A percentile compares a stretch with the other conserved stretches of the same genome.
Conservation (phyloP, 1,140 invertebrate species). For the Carposina sasakii region DNA sequence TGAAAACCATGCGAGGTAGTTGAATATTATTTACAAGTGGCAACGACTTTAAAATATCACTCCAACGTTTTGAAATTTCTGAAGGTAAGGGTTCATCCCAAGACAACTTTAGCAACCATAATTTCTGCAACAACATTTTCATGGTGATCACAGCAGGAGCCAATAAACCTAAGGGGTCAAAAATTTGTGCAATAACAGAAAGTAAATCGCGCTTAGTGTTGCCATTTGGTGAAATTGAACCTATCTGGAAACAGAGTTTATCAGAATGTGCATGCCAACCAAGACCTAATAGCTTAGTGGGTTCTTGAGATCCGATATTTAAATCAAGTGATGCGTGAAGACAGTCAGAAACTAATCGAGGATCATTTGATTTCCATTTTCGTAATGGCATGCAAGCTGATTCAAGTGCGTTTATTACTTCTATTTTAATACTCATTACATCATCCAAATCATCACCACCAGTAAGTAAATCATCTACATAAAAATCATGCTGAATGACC, state of each 20-base stretch:
- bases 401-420: neutral
- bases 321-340: neutral
- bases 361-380: neutral
- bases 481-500: no score
- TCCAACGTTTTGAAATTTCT: neutral
- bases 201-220: neutral
- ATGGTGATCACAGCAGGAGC: no score
- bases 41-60: neutral
- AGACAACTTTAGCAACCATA: no score
- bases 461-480: neutral
- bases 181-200: no score
- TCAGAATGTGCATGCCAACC: neutral
- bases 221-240: neutral
- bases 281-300: neutral
- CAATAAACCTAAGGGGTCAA: no score
- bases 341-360: neutral
- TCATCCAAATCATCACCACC: neutral
- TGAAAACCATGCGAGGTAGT: neutral
- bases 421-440: neutral
- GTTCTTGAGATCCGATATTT: neutral
- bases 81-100: no score
- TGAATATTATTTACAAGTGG: neutral
- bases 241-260: neutral
- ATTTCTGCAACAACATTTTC: no score
- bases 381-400: neutral